Evolutionary conservation across 2,797 vertebrate species (phyloP).

Genomic region (Xenopus petersii): DNA sequence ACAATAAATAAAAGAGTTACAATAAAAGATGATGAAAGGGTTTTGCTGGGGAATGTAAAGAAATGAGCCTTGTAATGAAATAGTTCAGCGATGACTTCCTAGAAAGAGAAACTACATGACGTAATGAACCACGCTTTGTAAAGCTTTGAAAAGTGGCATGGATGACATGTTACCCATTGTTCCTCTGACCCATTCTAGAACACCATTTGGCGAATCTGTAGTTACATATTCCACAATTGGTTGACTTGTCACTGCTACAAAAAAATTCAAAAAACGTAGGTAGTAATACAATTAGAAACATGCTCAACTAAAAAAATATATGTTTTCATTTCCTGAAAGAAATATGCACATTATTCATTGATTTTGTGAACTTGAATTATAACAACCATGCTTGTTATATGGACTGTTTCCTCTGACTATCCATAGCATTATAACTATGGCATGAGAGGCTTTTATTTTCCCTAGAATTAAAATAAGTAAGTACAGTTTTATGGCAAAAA

Average conservation of each 20-base stretch:
- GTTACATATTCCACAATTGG: constrained; percentile 66
- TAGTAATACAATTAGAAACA: not conserved
- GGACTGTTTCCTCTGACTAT: no score
- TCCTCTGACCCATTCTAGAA: constrained; percentile 71
- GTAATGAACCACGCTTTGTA: not conserved
- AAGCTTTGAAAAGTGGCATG: constrained; percentile 3
- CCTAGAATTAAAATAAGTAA: no score
- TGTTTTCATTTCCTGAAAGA: not conserved
- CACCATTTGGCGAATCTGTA: constrained; percentile 64
- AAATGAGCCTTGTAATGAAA: constrained; percentile 9
- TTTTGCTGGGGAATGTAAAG: constrained; percentile 10
- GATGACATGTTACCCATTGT: constrained; percentile 68
- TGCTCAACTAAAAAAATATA: not conserved
- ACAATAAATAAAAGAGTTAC: constrained; percentile 23
- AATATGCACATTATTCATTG: not conserved
- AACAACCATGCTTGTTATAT: not conserved
- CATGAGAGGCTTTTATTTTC: no score
- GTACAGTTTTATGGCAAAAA: no score
- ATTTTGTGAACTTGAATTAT: no score
- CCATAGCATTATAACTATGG: no score
- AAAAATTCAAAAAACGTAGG: constrained; percentile 54
- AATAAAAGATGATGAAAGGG: not conserved
- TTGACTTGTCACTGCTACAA: constrained; percentile 70
- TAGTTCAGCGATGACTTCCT: constrained; percentile 32
- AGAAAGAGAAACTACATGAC: constrained; percentile 15